Evolutionary conservation across 1,140 invertebrate genomes (phyloP), one percentile per base, ranked within the genome.

Genomic region (Halesus radiatus): DNA sequence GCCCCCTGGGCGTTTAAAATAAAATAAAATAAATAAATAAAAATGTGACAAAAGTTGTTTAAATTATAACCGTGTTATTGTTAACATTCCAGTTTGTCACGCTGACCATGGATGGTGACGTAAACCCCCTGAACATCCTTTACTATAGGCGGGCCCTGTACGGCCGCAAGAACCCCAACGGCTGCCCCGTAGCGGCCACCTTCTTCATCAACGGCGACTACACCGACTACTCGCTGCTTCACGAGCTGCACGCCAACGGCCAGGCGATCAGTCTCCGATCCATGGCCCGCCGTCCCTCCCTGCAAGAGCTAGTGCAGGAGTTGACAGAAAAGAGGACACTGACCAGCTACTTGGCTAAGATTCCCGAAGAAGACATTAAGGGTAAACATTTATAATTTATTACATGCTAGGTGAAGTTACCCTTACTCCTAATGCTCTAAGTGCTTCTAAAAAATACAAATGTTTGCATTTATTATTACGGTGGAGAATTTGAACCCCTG

Each of bases 211-310:
- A 90, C 8, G 92, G 94, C 83, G 92, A 94, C 79, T 94, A 93
- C 84, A 94, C 93, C 0, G 92, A 94, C 86, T 95, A 95, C 81
- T 87, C 87, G 8, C 81, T 90, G 82, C 86, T 94, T 15, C 91
- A 93, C 76, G 89, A 94, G 72, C 85, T 94, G 1, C 93, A 93
- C 83, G 87, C 89, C 52, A 84, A 89, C 6, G 93, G 94, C 0
- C 92, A 92, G 77, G 94, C 95, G 87, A 94, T 95, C n/a, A 94
- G 92, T 1, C 88, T 93, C 1, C 94, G 90, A 81, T 93, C 92
- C 3, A 91, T 93, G 52, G 88, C 88, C 22, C 93, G 93, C 80
- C 10, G 70, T 72, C 83, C 87, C 6, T 85, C 85, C 52, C 79
- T 86, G 16, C 86, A 89, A 4, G 85, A 85, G 3, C 87, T 91